These are phyloP conservation scores for mouse (Mus musculus) DNA, from an alignment of 2,113 vertebrate genomes.

Conservation along the genomic window DNA sequence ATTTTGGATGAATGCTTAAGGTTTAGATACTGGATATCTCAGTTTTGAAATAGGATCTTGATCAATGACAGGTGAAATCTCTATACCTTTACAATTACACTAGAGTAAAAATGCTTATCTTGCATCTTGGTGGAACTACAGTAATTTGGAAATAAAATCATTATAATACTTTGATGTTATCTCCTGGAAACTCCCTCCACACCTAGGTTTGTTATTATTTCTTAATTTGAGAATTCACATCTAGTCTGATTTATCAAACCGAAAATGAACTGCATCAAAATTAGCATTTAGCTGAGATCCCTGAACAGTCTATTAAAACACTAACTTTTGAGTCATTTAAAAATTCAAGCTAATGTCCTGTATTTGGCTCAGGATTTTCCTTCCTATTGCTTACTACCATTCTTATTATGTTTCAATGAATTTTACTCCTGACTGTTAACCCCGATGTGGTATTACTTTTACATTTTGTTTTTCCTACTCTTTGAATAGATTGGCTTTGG, in stretches of 20 bases:
- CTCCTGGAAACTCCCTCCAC: background rate
- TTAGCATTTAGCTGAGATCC: slow-evolving; percentile 39
- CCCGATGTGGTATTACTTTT: slow-evolving; percentile 68
- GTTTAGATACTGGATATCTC: background rate
- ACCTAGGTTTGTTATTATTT: background rate
- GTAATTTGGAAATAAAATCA: slow-evolving; percentile 36
- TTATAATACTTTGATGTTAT: slow-evolving; percentile 5
- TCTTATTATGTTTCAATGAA: slow-evolving; percentile 55
- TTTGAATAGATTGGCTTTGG: slow-evolving; percentile 81
- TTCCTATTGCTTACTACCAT: slow-evolving; percentile 57
- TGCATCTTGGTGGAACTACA: background rate
- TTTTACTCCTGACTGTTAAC: slow-evolving; percentile 78
- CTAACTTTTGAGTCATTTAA: slow-evolving; percentile 50
- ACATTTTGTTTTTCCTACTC: slow-evolving; percentile 72
- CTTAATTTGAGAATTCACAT: background rate
- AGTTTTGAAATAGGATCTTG: slow-evolving; percentile 1
- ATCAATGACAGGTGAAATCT: slow-evolving; percentile 6
- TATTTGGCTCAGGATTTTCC: slow-evolving; percentile 40
- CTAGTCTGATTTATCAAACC: slow-evolving; percentile 13
- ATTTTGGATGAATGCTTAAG: background rate
- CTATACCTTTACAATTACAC: slow-evolving; percentile 31
- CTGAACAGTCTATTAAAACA: slow-evolving; percentile 25
- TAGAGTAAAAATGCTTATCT: background rate
- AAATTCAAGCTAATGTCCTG: slow-evolving; percentile 45
- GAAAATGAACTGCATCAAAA: slow-evolving; percentile 57